Evolutionary conservation across 2,888 invertebrate species (phyloP).

Genomic region (Nudaria mundana): DNA sequence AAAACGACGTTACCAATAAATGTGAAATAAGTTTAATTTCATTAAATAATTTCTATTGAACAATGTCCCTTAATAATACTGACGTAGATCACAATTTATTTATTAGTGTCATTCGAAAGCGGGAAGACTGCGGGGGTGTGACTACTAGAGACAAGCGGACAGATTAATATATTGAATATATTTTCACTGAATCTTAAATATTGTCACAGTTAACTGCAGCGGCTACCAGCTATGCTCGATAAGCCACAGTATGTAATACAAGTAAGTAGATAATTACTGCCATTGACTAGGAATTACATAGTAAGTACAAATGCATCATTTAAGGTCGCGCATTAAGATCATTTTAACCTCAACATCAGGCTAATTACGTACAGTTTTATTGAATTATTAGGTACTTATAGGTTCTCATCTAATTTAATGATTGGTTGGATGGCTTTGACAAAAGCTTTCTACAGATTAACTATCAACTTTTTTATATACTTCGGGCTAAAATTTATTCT

Average conservation of each 20-base stretch:
- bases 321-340: no score
- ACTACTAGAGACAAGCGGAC: slow-evolving; percentile 1
- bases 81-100: slow-evolving; percentile 73
- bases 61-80: slow-evolving; percentile 74
- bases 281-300: slow-evolving; percentile 48
- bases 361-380: no score
- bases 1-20: slow-evolving; percentile 81
- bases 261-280: slow-evolving; percentile 25
- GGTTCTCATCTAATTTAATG: no score
- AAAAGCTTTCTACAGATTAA: no score
- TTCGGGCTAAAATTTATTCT: no score
- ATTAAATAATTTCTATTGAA: slow-evolving; percentile 81
- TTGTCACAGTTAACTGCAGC: slow-evolving; percentile 11
- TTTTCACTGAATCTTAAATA: background rate
- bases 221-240: slow-evolving; percentile 20
- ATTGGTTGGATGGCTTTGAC: no score
- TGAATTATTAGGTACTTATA: no score
- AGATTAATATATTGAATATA: slow-evolving; percentile 3
- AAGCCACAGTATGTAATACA: slow-evolving; percentile 17
- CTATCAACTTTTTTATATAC: no score
- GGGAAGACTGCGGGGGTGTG: slow-evolving; percentile 13
- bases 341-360: no score
- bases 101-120: slow-evolving; percentile 25
- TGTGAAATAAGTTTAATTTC: slow-evolving; percentile 82
- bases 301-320: slow-evolving; percentile 28